Base-by-base conservation (phyloP, 2,888 invertebrate genomes). In the Monopis laevigella region DNA sequence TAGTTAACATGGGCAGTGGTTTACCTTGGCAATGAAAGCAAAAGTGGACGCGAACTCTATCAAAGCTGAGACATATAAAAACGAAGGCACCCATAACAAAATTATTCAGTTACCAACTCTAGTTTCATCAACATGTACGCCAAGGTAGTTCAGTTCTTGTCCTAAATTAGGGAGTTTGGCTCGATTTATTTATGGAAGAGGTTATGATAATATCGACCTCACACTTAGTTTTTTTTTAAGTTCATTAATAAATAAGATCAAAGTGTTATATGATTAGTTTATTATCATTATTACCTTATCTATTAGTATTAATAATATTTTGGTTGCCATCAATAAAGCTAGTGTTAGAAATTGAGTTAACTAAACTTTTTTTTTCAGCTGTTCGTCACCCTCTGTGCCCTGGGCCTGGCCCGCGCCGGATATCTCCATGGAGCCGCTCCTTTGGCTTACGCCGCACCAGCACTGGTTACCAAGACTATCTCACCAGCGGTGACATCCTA, bases 351-450 rank as follows among this genome's bases (percentile, higher is more conserved):
- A 17, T 2, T 14, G 14, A 17, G 14, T 32, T 32, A 32, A n/a
- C n/a, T n/a, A n/a, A n/a, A n/a, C n/a, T 24, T 36, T 11, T 6
- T 21, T 18, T 36, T 72, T 34, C 60, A 77, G 84, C 62, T 85
- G 54, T 70, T 87, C 62, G 65, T 85, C 48, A 69, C 87, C 53
- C 82, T 82, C 56, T 82, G 86, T 61, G 70, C 81, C 51, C 65
- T 87, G 71, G 84, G 86, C 51, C 68, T 81, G 38, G 85, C 78
- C 61, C 82, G 69, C 56, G 86, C 84, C 50, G 82, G 88, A 48
- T 62, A 81, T 47, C 61, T 86, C 43, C 58, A 65, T 41, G 75
- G 69, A 43, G 72, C 70, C 35, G 78, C 72, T 46, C 77, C 75
- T 13, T 55, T 77, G 51, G 72, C 72, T 51, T 84, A 70, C 68